Base-by-base conservation (phyloP, 2,797 vertebrate species). In the Anisognathus igniventris region DNA sequence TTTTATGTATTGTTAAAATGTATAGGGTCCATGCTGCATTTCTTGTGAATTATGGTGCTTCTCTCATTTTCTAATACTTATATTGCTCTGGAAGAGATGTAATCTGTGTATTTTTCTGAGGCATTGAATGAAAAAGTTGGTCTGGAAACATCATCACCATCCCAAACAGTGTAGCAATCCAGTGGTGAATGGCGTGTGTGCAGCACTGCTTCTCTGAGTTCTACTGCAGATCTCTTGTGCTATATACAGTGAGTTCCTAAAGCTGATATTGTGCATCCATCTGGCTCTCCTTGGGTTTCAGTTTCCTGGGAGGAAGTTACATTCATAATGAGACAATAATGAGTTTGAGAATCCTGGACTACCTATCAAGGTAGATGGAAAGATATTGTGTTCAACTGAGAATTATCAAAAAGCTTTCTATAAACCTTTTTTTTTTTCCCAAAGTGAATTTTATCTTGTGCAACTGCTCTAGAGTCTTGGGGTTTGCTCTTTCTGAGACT, bases 31-130 rank as follows among this genome's bases (percentile, higher is more conserved):
- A 90, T 50, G 56, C 92, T 96, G 94, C 92, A 94, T 97, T 97
- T 97, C 92, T 97, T 95, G 94, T 97, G 92, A 97, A 91, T 90
- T 97, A 61, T 96, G 97, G 97, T 98, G 97, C 98, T 98, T 98
- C 96, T 98, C 96, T 97, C 91, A 92, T 93, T 96, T 97, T 95
- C 92, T 96, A 88, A 92, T 97, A 84, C 91, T 95, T 94, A 16
- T 5, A 84, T 79, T 95, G 90, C 94, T 95, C 88, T 94, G 83
- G 90, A 96, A 97, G 94, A 96, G 96, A 95, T 6, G 57, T 94
- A 92, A 90, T 91, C 96, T 96, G 76, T 97, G 23, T 80, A 82
- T 97, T 95, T 96, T 96, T 96, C 91, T 96, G 95, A 93, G 96
- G 95, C 90, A 92, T 86, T 93, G 93, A 96, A 91, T 77, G 77